Base-by-base conservation (phyloP, 2,797 vertebrate genomes). In the Schizopygopsis malacanthus region DNA sequence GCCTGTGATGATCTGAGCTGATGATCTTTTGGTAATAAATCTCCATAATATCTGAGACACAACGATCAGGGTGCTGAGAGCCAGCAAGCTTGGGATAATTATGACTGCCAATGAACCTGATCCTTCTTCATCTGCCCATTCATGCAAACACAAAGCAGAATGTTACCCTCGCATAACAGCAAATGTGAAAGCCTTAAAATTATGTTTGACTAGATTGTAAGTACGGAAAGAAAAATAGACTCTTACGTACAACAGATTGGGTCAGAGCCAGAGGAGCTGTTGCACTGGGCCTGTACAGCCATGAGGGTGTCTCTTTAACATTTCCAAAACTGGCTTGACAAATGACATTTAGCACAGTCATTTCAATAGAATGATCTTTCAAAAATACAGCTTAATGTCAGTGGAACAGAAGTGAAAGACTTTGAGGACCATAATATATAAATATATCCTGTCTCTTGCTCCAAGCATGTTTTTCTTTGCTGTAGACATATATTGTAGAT, bases 71-170 rank as follows among this genome's bases (percentile, higher is more conserved):
- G 94, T 93, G 89, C 91, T 93, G 71, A 93, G 79, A 86, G 85
- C 88, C 90, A 94, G 76, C 52, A 94, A 90, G 76, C 90, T 90
- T 6, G 93, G 94, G 22, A 94, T 93, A 83, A 94, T 88, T 8
- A 94, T 92, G 52, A 94, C 56, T 28, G 93, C 93, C 22, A 93
- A 85, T 0, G 81, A 59, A 71, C 87, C 85, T 0, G 93, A 90
- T 1, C 90, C 91, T 87, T 92, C 92, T n/a, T 90, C 91, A 82
- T 89, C 93, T 94, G 43, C 41, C 16, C 72, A 41, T 65, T 47
- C 9, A 63, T 20, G 67, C 33, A 81, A 85, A 82, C 45, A 81
- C 28, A 82, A 28, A 25, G 11, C 52, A 65, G 81, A 41, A 85
- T 67, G 20, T 20, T 41, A 11, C 16, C 54, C 13, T 25, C 1